Evolutionary conservation across 2,113 vertebrate species (phyloP), one percentile per base, ranked within the genome.

Genomic region (Sebastes schlegelii): DNA sequence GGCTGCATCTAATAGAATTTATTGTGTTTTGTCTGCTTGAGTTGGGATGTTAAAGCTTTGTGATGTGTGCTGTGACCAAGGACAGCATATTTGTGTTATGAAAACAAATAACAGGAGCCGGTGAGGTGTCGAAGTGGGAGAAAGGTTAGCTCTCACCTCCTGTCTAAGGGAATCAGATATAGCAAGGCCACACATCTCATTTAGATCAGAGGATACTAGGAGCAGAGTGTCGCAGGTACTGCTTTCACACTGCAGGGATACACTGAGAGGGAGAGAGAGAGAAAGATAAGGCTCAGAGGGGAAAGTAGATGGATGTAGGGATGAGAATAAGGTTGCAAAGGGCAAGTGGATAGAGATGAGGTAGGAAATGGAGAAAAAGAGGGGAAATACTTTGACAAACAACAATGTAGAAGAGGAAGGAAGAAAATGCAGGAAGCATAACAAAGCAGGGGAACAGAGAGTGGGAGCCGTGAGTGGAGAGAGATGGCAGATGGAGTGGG

Each of bases 131-230:
- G 71, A 83, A 84, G 73, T 63, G 83, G 67, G 82, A 79, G 74
- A 85, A 79, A 85, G 89, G 88, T 88, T 88, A 84, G 84, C 84
- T 74, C 70, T 85, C 80, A 74, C 86, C 83, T 85, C 88, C 84
- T 88, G 90, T 91, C 89, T 82, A 21, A 52, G 82, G 86, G 84
- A 91, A 88, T 93, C 89, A 83, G 92, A 92, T 88, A 86, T 14
- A 85, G 84, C 89, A 79, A 86, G 89, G 90, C 91, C 80, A 87
- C 85, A 89, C 77, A 84, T 88, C 77, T 88, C 82, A 86, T 93
- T 92, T 89, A 90, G 91, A 92, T 85, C 89, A 84, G 85, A 89
- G 76, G 84, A 87, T 90, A 82, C 76, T 65, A 76, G 76, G 80
- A 77, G 83, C 74, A 60, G 74, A 86, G 69, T 87, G 88, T 79